These are phyloP conservation scores for Myzus persicae DNA, from an alignment of 1,140 invertebrate genomes.

Conservation along the genomic window DNA sequence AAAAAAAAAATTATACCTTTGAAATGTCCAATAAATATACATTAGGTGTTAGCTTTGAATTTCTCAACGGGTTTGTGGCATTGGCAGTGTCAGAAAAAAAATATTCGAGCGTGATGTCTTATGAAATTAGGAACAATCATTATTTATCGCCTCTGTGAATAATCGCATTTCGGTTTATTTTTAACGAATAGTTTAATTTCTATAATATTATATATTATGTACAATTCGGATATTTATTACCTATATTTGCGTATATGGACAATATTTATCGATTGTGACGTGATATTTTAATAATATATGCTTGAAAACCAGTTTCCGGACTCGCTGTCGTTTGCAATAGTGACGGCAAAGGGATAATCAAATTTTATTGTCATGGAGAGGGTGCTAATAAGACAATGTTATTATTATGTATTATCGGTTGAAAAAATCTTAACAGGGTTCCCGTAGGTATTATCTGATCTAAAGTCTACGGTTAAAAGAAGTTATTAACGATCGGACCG, in stretches of 20 bases:
- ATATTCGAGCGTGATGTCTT: not conserved
- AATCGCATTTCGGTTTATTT: not conserved
- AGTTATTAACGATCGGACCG: slow-evolving; percentile 51
- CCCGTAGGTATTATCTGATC: slow-evolving; percentile 35
- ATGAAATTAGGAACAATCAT: not conserved
- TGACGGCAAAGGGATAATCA: not conserved
- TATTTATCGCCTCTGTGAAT: not conserved
- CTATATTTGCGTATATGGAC: not conserved
- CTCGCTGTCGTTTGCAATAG: not conserved
- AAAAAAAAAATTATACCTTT: not conserved
- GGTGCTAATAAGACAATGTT: slow-evolving; percentile 42
- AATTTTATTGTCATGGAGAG: not conserved
- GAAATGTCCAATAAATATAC: slow-evolving; percentile 36
- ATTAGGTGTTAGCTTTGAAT: not conserved
- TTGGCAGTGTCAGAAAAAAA: not conserved
- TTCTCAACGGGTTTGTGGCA: not conserved
- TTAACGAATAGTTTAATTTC: not conserved
- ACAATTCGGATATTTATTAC: not conserved
- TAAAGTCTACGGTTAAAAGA: slow-evolving; percentile 24
- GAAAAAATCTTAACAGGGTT: slow-evolving; percentile 13
- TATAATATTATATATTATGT: not conserved
- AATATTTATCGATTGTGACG: not conserved
- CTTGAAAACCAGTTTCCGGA: not conserved
- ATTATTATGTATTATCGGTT: not conserved
- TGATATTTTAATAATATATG: not conserved